A percentile compares a stretch with the other conserved stretches of the same genome.
phyloP scores from a whole-genome alignment of 2,113 vertebrate species.

The Chamaea fasciata region DNA sequence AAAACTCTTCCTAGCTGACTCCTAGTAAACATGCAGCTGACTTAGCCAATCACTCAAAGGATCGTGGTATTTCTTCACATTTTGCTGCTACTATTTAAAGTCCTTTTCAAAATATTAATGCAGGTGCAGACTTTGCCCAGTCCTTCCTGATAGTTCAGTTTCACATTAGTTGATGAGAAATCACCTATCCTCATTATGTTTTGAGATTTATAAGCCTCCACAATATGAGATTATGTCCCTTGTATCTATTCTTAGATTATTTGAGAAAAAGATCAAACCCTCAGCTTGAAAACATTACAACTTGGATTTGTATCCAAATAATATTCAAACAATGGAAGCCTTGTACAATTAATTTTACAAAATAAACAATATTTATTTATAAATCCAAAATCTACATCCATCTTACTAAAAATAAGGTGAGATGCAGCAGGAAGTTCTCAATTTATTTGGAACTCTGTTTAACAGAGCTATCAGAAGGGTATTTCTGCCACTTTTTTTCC shows the following conservation, averaged over 20 bases:
- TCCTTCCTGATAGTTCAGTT: neutral
- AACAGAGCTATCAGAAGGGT: neutral
- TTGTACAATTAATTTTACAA: neutral
- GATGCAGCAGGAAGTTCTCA: neutral
- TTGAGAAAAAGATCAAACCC: neutral
- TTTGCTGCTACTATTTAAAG: neutral
- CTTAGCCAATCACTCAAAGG: neutral
- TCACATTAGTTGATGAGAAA: neutral
- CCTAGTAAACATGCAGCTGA: neutral
- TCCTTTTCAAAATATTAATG: neutral
- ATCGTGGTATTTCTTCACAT: neutral
- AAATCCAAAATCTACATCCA: neutral
- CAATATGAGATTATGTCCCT: neutral
- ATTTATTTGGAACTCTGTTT: neutral
- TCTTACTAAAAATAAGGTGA: neutral
- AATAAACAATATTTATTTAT: neutral
- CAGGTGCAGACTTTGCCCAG: neutral
- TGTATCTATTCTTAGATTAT: neutral
- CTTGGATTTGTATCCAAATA: neutral
- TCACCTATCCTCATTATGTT: neutral
- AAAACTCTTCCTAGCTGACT: neutral
- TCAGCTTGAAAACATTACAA: neutral
- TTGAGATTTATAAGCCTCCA: neutral
- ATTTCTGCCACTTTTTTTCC: neutral
- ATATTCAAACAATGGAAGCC: neutral